Evolutionary conservation across 2,797 vertebrate species (phyloP), one percentile per base, ranked within the genome.

Genomic region (Anguilla anguilla): DNA sequence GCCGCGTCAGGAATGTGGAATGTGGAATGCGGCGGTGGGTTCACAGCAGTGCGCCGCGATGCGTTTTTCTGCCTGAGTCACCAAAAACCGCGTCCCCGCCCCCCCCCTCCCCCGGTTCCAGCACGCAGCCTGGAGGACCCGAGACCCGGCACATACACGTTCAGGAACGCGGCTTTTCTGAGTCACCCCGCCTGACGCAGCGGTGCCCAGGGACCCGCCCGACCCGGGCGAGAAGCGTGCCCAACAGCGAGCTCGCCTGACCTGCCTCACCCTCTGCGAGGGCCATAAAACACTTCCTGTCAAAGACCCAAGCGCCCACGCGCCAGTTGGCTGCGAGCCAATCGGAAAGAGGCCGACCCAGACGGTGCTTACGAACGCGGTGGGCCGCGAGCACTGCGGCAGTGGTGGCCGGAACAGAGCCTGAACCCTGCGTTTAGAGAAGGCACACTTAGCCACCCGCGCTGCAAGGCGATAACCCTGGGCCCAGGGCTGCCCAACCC

Each of bases 51-150:
- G 43, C 51, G 22, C 7, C 13, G 79, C 10, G 9, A 2, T 6
- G 35, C 74, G 11, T 77, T 49, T 82, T 82, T 82, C 22, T 51
- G 79, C 22, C 25, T 82, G 79, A 82, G 79, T 82, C 79, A 82
- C 79, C 6, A 7, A 82, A 82, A 69, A 51, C 7, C 46, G 17
- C 79, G 10, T 82, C 46, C 77, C 1, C 3, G 3, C 39, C 39
- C 3, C 35, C 35, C 1, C 35, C 1, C 43, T 43, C 43, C 43
- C 43, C 43, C 22, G 51, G 79, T 82, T 82, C 79, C 46, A 28
- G 46, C 79, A 82, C 15, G 79, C 6, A 51, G 43, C 7, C 79
- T 49, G 43, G 25, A 46, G 9, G 28, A 51, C 3, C 43, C 46
- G 79, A 49, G 22, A 28, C 43, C 79, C 25, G 1, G 13, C 79